These are phyloP conservation scores for Camponotus floridanus DNA, from an alignment of 1,140 invertebrate species.

Conservation along the genomic window DNA sequence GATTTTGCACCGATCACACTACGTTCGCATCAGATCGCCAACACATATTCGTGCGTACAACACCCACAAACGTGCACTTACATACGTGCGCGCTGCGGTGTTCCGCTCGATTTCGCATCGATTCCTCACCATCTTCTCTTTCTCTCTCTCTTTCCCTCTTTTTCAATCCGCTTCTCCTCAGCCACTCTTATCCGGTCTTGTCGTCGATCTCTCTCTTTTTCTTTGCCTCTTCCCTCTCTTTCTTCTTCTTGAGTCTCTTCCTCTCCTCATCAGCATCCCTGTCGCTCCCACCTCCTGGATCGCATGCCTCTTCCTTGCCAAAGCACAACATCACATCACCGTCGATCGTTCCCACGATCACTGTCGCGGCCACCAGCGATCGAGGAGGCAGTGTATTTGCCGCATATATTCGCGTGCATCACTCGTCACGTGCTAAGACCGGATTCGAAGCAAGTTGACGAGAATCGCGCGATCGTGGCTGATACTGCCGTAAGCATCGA, in stretches of 20 bases:
- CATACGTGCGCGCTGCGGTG: not conserved
- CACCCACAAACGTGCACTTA: not conserved
- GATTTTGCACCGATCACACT: constrained; percentile 78
- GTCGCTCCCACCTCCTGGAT: constrained; percentile 9
- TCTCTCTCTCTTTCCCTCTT: not conserved
- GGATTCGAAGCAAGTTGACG: constrained; percentile 1
- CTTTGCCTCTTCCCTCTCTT: constrained; percentile 18
- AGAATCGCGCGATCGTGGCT: constrained; percentile 13
- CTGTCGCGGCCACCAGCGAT: constrained; percentile 33
- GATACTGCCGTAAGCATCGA: not conserved
- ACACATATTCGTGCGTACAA: not conserved
- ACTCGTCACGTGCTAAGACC: constrained; percentile 27
- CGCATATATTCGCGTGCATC: not conserved
- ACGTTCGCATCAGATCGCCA: constrained; percentile 46
- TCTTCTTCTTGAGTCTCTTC: not conserved
- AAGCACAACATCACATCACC: constrained; percentile 43
- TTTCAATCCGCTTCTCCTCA: not conserved
- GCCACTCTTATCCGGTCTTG: not conserved
- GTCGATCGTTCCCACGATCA: constrained; percentile 55
- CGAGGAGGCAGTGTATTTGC: not conserved
- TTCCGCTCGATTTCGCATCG: constrained; percentile 21
- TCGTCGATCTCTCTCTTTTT: constrained; percentile 11
- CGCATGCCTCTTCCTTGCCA: constrained; percentile 39
- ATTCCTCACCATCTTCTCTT: not conserved
- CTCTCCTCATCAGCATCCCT: constrained; percentile 18